These are phyloP conservation scores for Eulacestoma nigropectus DNA, from an alignment of 2,113 vertebrate genomes.

Conservation along the genomic window DNA sequence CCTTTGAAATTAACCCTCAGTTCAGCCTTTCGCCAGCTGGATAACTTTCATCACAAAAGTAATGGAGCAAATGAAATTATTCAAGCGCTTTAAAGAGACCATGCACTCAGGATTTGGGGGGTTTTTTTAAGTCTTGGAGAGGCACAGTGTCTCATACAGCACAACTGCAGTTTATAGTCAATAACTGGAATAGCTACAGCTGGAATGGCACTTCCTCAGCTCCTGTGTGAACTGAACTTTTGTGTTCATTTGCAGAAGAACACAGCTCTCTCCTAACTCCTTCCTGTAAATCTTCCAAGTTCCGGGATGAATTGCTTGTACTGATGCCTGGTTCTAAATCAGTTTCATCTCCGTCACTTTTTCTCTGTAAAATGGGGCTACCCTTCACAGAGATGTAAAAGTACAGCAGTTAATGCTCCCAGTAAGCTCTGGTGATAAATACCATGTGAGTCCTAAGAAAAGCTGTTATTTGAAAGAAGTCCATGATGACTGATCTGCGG, in stretches of 20 bases:
- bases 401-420: neutral
- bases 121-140: neutral
- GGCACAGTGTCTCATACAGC: neutral
- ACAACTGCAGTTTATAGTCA: neutral
- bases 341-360: neutral
- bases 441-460: neutral
- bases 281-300: neutral
- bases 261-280: neutral
- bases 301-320: neutral
- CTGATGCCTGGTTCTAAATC: neutral
- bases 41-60: neutral
- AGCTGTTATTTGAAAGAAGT: neutral
- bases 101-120: neutral
- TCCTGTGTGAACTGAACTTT: neutral
- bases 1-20: neutral
- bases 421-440: neutral
- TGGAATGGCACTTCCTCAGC: neutral
- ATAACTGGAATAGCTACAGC: neutral
- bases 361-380: neutral
- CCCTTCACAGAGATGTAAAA: neutral
- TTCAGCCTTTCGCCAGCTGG: neutral
- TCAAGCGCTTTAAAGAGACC: neutral
- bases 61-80: constrained; percentile 10
- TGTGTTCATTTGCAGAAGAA: neutral
- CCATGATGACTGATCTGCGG: neutral